Conservation (phyloP, 1,140 invertebrate genomes). For the Papilio polytes region DNA sequence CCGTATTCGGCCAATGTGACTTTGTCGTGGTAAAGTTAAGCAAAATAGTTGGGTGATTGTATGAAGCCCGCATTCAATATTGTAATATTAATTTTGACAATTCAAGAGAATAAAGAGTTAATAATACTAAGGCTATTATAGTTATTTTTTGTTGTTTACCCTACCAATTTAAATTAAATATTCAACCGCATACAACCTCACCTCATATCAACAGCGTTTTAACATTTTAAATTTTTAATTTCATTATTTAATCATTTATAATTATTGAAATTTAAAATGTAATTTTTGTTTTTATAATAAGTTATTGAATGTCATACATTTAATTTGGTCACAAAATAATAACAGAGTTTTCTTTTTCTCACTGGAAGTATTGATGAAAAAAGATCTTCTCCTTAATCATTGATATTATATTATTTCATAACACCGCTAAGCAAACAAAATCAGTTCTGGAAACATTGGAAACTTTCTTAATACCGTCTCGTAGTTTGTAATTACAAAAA, state of each 20-base stretch:
- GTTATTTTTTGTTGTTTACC: slow-evolving; percentile 39
- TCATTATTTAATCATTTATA: too few relatives aligned
- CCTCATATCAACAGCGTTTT: too few relatives aligned
- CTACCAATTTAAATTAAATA: background rate
- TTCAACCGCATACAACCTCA: background rate
- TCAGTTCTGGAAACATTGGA: too few relatives aligned
- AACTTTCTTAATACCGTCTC: too few relatives aligned
- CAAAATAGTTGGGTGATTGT: slow-evolving; percentile 82
- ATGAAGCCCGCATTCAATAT: slow-evolving; percentile 82
- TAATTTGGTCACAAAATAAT: slow-evolving; percentile 1
- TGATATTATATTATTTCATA: too few relatives aligned
- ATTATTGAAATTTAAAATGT: background rate
- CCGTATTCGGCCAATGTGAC: slow-evolving; percentile 55
- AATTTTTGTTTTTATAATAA: background rate
- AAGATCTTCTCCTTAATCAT: too few relatives aligned
- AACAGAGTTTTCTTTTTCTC: background rate
- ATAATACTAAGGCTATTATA: slow-evolving; percentile 70
- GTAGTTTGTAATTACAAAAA: too few relatives aligned
- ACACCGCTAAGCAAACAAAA: too few relatives aligned
- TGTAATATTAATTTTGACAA: slow-evolving; percentile 83
- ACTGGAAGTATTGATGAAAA: too few relatives aligned
- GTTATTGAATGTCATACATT: background rate
- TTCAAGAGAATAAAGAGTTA: slow-evolving; percentile 83
- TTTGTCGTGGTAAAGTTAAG: slow-evolving; percentile 81
- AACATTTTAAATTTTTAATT: too few relatives aligned